Evolutionary conservation across 2,113 vertebrate species (phyloP).

Genomic region (Muntiacus muntjak): DNA sequence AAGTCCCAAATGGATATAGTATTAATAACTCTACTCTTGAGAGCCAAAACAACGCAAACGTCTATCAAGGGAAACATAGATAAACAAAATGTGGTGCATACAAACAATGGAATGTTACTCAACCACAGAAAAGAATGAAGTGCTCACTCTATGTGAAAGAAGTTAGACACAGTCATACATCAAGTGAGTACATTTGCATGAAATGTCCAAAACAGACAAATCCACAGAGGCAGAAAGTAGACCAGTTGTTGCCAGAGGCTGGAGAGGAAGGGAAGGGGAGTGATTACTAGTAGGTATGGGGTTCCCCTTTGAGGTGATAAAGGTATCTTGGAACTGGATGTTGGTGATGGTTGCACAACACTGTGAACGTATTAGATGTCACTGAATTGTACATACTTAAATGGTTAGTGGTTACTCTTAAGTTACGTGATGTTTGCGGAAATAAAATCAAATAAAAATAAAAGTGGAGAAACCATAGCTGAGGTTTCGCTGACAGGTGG

Average conservation of each 20-base stretch:
- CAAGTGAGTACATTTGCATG: not conserved
- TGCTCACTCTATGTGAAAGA: not conserved
- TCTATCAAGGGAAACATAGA: rapidly evolving
- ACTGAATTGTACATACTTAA: not conserved
- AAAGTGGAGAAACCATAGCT: not conserved
- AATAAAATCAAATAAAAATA: not conserved
- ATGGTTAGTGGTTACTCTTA: not conserved
- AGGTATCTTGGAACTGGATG: not conserved
- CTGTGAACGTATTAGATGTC: too few relatives aligned
- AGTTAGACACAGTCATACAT: not conserved
- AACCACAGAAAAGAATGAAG: not conserved
- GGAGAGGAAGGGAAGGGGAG: not conserved
- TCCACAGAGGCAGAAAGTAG: not conserved
- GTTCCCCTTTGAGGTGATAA: not conserved
- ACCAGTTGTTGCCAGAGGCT: not conserved
- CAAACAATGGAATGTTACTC: not conserved
- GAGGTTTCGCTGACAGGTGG: not conserved
- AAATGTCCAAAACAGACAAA: not conserved
- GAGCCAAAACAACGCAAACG: not conserved
- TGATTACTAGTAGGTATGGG: rapidly evolving
- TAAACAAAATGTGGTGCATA: not conserved
- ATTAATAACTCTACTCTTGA: too few relatives aligned
- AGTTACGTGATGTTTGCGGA: not conserved
- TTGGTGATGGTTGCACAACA: not conserved
- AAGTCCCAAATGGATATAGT: not conserved